Evolutionary conservation across 1,140 invertebrate species (phyloP), one percentile per base, ranked within the genome.

Genomic region (Lysiphlebus fabarum): DNA sequence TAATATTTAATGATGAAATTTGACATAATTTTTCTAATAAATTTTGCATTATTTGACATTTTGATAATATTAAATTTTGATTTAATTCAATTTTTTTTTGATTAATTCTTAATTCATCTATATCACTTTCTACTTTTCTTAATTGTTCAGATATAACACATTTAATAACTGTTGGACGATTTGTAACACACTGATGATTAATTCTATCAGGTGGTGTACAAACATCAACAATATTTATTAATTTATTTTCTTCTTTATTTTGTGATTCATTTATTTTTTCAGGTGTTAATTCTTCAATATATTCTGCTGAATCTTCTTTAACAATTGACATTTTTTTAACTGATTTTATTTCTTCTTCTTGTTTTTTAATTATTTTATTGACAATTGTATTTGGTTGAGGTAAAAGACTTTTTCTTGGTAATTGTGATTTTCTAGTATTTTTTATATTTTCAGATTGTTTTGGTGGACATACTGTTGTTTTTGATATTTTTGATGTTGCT

Each of bases 311-410:
- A 11, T 44, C 26, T 26, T 33, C 8, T 1, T 2, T 10, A 26
- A 11, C 8, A 49, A 26, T 14, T 17, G 11, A 45, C 44, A 45
- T 10, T n/a, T 45, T 45, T 26, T 26, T 26, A 26, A 4, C 4
- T 26, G 17, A 26, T 26, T 26, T 26, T 26, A 26, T 2, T 26
- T 26, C 2, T 26, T 26, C 17, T 26, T 26, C 17, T 26, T 26
- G 17, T 26, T 26, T 26, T 26, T 26, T 26, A 26, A 26, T 26
- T 26, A 26, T 2, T 26, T 56, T n/a, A 7, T 37, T 44, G 6
- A 47, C 36, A 14, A 57, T 57, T 38, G 55, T 38, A 12, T 57
- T 57, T 38, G 55, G 55, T 4, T 44, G 55, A 5, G 45, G 45
- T 7, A 57, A 36, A 11, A 48, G 40, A 26, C 55, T 57, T 41